Conservation (phyloP, 2,797 vertebrate species). For the Lacerta agilis region DNA sequence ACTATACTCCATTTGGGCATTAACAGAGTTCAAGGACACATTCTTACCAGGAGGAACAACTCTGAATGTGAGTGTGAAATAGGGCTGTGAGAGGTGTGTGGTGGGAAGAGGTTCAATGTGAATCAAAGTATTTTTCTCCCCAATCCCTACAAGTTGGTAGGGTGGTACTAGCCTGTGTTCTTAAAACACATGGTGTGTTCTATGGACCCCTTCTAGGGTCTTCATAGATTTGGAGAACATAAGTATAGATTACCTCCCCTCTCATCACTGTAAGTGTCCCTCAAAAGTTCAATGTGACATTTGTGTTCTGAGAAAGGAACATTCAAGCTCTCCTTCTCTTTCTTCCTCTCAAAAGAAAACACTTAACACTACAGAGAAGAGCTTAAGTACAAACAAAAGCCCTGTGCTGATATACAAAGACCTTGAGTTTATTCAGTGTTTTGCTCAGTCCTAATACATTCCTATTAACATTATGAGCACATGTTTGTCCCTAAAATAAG, state of each 20-base stretch:
- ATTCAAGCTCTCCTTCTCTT: constrained; percentile 17
- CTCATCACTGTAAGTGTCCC: constrained; percentile 1
- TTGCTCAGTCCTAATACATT: constrained; percentile 50
- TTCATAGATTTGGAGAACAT: constrained; percentile 9
- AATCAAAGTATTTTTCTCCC: too few species aligned
- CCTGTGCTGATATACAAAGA: constrained; percentile 47
- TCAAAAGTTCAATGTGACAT: constrained; percentile 52
- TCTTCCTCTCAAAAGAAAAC: constrained; percentile 5
- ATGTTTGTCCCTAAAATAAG: constrained; percentile 54
- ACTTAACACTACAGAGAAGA: not conserved
- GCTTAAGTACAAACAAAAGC: constrained; percentile 15
- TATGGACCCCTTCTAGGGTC: not conserved
- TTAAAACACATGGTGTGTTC: not conserved
- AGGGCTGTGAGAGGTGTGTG: too few species aligned
- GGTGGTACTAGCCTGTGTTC: not conserved
- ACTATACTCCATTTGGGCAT: too few species aligned
- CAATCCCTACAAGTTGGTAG: too few species aligned
- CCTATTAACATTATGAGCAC: constrained; percentile 57
- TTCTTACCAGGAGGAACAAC: too few species aligned
- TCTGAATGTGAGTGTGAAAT: too few species aligned
- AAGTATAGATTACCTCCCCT: not conserved
- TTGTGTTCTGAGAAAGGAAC: constrained; percentile 38
- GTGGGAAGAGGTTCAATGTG: too few species aligned
- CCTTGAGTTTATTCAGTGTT: constrained; percentile 58
- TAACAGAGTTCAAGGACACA: too few species aligned